phyloP scores from a whole-genome alignment of 1,140 invertebrate genomes.

The Atta texana region DNA sequence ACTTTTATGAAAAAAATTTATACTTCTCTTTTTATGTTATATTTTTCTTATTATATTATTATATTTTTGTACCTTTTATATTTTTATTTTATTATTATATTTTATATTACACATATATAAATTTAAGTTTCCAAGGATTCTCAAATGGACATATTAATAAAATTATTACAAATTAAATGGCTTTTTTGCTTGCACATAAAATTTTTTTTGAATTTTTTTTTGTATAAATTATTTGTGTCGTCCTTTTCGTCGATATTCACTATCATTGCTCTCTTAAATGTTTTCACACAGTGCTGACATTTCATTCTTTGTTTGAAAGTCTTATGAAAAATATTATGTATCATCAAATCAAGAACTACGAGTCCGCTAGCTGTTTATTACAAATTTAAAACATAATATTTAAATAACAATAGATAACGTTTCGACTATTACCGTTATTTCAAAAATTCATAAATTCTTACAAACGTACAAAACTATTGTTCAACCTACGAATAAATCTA shows the following conservation, averaged over 20 bases:
- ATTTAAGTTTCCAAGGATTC: background rate
- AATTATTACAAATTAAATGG: background rate
- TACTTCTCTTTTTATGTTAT: background rate
- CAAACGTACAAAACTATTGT: too few relatives aligned
- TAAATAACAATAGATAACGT: too few relatives aligned
- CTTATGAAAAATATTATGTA: background rate
- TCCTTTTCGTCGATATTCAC: too few relatives aligned
- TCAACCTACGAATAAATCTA: too few relatives aligned
- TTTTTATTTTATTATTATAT: background rate
- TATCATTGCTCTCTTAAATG: too few relatives aligned
- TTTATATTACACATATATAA: background rate
- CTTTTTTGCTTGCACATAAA: background rate
- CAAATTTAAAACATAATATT: too few relatives aligned
- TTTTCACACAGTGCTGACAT: too few relatives aligned
- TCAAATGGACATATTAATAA: background rate
- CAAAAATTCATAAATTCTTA: too few relatives aligned
- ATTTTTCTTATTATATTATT: background rate
- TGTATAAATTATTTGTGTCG: background rate
- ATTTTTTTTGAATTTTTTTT: background rate
- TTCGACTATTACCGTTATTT: too few relatives aligned
- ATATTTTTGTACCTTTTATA: too few relatives aligned
- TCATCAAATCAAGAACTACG: too few relatives aligned
- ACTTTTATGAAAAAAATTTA: background rate
- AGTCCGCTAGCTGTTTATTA: too few relatives aligned
- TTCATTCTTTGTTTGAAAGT: background rate